phyloP scores from a whole-genome alignment of 1,140 invertebrate genomes.

The Neodiprion virginianus region DNA sequence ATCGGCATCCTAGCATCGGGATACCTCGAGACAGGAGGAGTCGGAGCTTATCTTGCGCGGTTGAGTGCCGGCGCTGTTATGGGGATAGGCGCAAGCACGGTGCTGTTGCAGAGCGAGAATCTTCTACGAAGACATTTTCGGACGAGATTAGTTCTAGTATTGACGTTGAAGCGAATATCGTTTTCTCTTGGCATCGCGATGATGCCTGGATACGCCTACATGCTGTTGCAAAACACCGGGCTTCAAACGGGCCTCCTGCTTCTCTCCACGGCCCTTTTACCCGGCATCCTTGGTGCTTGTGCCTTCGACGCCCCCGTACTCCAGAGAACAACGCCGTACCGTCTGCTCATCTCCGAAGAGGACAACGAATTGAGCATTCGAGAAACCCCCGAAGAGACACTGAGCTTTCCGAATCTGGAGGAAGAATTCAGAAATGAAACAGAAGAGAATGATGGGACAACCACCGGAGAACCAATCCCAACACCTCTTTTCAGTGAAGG shows the following conservation, averaged over 20 bases:
- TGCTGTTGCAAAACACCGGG: slow-evolving; percentile 32
- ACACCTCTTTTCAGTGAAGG: slow-evolving; percentile 22
- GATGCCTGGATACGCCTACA: slow-evolving; percentile 39
- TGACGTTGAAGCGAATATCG: slow-evolving; percentile 42
- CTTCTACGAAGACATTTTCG: slow-evolving; percentile 44
- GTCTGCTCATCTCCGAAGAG: slow-evolving; percentile 40
- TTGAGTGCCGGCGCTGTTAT: slow-evolving; percentile 53
- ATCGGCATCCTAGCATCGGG: slow-evolving; percentile 48
- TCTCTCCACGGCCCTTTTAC: slow-evolving; percentile 42
- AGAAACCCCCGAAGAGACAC: slow-evolving; percentile 16
- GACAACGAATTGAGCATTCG: slow-evolving; percentile 40
- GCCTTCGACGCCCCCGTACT: slow-evolving; percentile 33
- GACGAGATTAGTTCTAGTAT: slow-evolving; percentile 36
- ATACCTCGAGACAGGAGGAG: slow-evolving; percentile 49
- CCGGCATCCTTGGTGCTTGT: slow-evolving; percentile 39
- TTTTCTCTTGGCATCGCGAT: slow-evolving; percentile 39
- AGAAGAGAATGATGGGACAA: slow-evolving; percentile 21
- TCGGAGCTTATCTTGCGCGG: slow-evolving; percentile 49
- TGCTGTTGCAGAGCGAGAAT: slow-evolving; percentile 44
- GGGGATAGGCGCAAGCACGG: slow-evolving; percentile 53
- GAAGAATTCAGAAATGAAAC: slow-evolving; percentile 13
- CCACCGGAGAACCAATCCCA: slow-evolving; percentile 20
- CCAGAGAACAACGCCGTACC: slow-evolving; percentile 28
- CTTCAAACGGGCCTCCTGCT: slow-evolving; percentile 40
- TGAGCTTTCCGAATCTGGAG: neutral